Percentiles rank a stretch among this genome's conserved stretches.
Evolutionary conservation across 2,113 vertebrate genomes (phyloP).

Genomic region (Brienomyrus longianalis): DNA sequence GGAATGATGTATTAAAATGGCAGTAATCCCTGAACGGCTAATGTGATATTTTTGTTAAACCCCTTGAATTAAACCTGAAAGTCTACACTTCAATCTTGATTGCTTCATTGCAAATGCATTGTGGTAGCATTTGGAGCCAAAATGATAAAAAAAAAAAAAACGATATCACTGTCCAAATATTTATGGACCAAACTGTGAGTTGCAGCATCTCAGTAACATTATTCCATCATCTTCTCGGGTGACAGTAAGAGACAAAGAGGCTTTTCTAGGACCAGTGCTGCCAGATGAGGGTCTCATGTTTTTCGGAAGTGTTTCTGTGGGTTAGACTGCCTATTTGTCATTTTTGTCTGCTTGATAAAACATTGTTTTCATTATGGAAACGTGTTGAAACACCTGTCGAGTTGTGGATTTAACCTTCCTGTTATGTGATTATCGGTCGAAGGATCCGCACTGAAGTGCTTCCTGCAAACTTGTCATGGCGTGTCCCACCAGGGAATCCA

Average conservation of each 20-base stretch:
- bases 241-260: background rate
- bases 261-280: background rate
- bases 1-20: background rate
- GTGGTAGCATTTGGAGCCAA: background rate
- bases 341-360: background rate
- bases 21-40: background rate
- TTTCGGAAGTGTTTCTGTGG: background rate
- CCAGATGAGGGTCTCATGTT: background rate
- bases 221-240: background rate
- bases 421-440: no score
- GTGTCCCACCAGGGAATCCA: no score
- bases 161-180: background rate
- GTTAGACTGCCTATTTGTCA: background rate
- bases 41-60: background rate
- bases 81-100: background rate
- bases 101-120: background rate
- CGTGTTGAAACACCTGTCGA: background rate
- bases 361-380: background rate
- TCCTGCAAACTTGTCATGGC: no score
- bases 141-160: background rate
- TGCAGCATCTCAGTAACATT: background rate
- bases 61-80: background rate
- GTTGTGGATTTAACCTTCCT: no score
- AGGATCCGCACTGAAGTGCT: no score
- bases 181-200: background rate